phyloP scores from a whole-genome alignment of 2,113 vertebrate species.

The Etia nguti region DNA sequence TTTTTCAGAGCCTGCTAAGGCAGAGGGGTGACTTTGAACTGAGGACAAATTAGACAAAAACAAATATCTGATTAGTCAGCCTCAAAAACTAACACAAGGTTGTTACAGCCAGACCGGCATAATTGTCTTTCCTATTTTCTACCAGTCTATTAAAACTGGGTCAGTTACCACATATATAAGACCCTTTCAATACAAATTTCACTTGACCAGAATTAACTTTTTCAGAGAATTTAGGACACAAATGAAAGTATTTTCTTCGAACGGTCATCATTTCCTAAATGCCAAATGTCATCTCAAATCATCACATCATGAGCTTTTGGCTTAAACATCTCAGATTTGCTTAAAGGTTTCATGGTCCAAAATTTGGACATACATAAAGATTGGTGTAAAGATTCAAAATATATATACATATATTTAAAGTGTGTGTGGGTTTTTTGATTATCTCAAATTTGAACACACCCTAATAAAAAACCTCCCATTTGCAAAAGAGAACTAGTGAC shows the following conservation, averaged over 20 bases:
- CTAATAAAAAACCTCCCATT: not conserved
- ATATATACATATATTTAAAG: no score
- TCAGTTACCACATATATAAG: not conserved
- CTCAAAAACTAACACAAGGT: not conserved
- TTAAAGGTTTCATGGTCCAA: no score
- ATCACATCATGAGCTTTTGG: no score
- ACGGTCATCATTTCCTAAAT: not conserved
- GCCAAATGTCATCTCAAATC: not conserved
- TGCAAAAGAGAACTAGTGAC: not conserved
- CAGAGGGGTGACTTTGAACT: slow-evolving; percentile 61
- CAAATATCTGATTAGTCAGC: not conserved
- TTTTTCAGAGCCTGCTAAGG: slow-evolving; percentile 40
- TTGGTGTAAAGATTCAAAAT: no score
- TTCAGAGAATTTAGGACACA: not conserved
- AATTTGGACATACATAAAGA: no score
- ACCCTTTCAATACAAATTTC: not conserved
- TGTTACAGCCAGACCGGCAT: not conserved
- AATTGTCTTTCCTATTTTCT: not conserved
- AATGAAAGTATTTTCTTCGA: not conserved
- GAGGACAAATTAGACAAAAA: not conserved
- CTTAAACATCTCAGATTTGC: no score
- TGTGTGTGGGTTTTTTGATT: no score
- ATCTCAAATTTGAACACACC: not conserved
- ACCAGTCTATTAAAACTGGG: not conserved
- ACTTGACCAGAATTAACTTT: not conserved